Conservation (phyloP, 2,797 vertebrate species). For the Gorsachius magnificus region DNA sequence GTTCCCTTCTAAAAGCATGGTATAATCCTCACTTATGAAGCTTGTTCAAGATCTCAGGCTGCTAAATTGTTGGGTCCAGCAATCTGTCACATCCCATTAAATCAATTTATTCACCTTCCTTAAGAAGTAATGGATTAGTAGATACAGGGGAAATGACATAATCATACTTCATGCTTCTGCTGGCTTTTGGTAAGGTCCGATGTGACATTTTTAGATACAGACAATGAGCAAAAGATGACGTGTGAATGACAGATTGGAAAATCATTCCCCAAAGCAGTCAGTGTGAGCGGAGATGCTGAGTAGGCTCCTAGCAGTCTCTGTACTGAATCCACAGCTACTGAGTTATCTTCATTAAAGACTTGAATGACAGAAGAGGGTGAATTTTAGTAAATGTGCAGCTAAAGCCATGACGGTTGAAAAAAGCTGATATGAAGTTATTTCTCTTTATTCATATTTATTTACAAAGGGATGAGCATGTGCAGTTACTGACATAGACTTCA, state of each 20-base stretch:
- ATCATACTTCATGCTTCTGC: neutral
- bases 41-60: neutral
- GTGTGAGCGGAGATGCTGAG: neutral
- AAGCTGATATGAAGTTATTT: neutral
- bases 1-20: neutral
- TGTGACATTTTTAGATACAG: neutral
- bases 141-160: neutral
- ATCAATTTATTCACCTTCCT: neutral
- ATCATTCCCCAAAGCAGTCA: neutral
- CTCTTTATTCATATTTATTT: neutral
- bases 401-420: neutral
- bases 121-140: neutral
- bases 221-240: neutral
- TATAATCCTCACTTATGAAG: neutral
- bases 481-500: neutral
- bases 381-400: neutral
- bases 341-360: neutral
- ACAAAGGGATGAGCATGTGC: neutral
- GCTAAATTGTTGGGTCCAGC: neutral
- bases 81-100: neutral
- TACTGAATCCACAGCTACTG: neutral
- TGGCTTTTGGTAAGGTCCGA: neutral
- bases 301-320: neutral
- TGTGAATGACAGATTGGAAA: neutral
- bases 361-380: neutral